Base-by-base conservation (phyloP, 2,888 invertebrate genomes). In the Chelonus formosanus region DNA sequence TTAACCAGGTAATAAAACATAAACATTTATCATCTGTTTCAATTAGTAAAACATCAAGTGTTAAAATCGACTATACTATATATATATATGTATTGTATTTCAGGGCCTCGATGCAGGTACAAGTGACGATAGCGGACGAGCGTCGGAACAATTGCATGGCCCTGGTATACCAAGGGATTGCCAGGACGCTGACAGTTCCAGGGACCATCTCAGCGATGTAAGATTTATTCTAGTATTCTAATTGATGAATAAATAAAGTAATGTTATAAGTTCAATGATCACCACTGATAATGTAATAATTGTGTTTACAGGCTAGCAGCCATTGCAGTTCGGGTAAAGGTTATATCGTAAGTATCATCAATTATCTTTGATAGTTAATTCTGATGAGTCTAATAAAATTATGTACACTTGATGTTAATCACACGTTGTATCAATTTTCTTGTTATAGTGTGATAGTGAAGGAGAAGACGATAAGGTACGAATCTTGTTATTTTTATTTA, bases 241-340 rank as follows among this genome's bases (percentile, higher is more conserved):
- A 20, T 20, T 20, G 20, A 20, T 20, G 20, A 20, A 20, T 20
- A 2, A 40, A 40, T 40, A 40, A 40, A 5, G 40, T 40, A 40
- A 40, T 40, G 40, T 40, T 48, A 63, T 3, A 60, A 52, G 55
- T 84, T 87, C 85, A 40, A 40, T 40, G n/a, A n/a, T n/a, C 20
- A 20, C 20, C 20, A 20, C 20, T 20, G 20, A 20, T 78, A n/a
- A 32, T 20, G 31, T 54, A 45, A 54, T 45, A 43, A 7, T 35
- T 62, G 54, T 63, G 43, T 63, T 56, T 88, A 85, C 89, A 94
- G 93, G 92, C 93, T 87, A 93, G 93, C 90, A 93, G 92, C 89
- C 92, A 92, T 88, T 93, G 93, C 89, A 94, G 92, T 89, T 93
- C 92, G 89, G 93, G 93, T 88, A 93, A 93, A 90, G 93, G 93